Conservation (phyloP, 92 coral and sea anemone genomes). For the Epizoanthus stellaris region DNA sequence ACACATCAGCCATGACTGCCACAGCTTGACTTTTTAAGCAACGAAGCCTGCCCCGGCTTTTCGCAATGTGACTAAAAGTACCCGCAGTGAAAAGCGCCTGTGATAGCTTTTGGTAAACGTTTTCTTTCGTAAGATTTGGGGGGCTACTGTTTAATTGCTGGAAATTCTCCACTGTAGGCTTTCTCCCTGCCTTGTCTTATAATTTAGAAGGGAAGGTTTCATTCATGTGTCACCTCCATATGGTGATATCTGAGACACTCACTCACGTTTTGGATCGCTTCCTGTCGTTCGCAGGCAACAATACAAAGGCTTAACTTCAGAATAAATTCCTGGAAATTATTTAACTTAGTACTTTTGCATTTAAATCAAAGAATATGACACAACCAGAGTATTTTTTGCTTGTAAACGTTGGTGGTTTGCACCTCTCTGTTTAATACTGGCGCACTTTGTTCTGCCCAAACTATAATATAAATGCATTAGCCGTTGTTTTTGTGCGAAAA, state of each 20-base stretch:
- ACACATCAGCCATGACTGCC: conserved; percentile 1
- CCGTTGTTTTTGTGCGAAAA: no score
- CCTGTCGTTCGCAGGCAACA: no score
- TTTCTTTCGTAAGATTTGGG: background rate
- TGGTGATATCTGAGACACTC: no score
- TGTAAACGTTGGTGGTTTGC: background rate
- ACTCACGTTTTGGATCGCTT: background rate
- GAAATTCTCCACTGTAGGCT: background rate
- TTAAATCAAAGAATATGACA: background rate
- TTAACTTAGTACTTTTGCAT: no score
- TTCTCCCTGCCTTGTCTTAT: background rate
- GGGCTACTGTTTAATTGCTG: background rate
- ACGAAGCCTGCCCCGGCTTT: background rate
- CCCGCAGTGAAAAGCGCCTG: background rate
- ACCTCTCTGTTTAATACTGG: background rate
- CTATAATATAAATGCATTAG: background rate
- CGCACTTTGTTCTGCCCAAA: background rate
- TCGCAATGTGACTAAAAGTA: background rate
- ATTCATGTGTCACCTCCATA: no score
- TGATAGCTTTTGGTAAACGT: background rate
- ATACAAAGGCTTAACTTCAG: background rate
- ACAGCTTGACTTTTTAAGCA: background rate
- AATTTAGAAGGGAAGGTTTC: background rate
- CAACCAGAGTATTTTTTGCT: background rate
- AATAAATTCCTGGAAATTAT: background rate